Percentiles rank a stretch among this genome's conserved stretches.
Evolutionary conservation across 92 coral and sea anemone genomes (phyloP).

Genomic region (Phymanthus crucifer): DNA sequence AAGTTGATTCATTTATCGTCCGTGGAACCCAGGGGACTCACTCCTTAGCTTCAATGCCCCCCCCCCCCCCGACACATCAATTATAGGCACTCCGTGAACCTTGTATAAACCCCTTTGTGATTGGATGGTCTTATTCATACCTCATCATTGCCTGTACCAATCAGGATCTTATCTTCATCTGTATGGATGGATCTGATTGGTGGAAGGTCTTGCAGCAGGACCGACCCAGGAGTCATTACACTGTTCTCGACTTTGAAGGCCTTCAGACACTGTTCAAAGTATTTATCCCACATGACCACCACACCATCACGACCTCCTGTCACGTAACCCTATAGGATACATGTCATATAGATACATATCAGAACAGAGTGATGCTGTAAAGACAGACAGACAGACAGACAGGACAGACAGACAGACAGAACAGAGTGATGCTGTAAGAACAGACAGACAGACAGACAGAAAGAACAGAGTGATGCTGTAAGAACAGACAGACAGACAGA

Average conservation of each 20-base stretch:
- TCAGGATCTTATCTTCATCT: constrained; percentile 83
- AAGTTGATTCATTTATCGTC: background rate
- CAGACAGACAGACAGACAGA: too few relatives aligned
- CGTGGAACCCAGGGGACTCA: too few relatives aligned
- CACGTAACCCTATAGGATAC: constrained; percentile 76
- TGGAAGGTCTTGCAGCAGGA: constrained; percentile 88
- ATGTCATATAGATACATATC: background rate
- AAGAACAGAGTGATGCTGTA: too few relatives aligned
- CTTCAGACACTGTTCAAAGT: constrained; percentile 86
- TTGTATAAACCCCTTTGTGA: background rate
- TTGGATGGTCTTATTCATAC: constrained; percentile 27
- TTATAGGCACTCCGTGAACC: too few relatives aligned
- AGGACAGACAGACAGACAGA: background rate
- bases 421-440: background rate
- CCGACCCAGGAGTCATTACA: constrained; percentile 91
- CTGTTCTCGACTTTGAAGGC: constrained; percentile 92
- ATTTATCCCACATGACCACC: constrained; percentile 91
- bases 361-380: background rate
- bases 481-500: too few relatives aligned
- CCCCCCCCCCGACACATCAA: too few relatives aligned
- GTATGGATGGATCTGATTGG: constrained; percentile 91
- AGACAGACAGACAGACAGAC: background rate
- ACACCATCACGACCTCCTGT: constrained; percentile 99
- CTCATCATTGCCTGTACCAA: constrained; percentile 98
- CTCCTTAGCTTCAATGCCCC: too few relatives aligned